Evolutionary conservation across 2,113 vertebrate species (phyloP).

Genomic region (Alexandromys fortis): DNA sequence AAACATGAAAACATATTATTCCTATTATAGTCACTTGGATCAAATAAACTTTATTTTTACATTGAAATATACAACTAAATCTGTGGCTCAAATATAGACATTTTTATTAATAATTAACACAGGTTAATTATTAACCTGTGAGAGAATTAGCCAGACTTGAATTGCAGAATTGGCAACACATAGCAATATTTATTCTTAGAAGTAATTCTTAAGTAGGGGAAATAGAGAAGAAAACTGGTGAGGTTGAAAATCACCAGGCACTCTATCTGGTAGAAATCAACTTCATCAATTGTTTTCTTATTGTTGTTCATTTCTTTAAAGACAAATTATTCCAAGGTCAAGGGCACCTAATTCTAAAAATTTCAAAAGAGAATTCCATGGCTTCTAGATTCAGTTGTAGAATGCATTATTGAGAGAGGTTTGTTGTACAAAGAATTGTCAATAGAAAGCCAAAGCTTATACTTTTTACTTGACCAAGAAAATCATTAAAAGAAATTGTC

Average conservation of each 20-base stretch:
- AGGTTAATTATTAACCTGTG: too few relatives aligned
- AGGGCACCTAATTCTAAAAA: not conserved
- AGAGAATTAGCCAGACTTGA: not conserved
- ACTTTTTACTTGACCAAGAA: not conserved
- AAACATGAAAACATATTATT: not conserved
- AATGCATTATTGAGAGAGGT: not conserved
- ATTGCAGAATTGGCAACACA: not conserved
- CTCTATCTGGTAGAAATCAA: not conserved
- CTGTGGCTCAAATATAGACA: not conserved
- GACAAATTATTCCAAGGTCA: not conserved
- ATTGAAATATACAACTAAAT: conserved; percentile 21
- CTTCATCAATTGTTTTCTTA: not conserved
- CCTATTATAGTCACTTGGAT: conserved; percentile 37
- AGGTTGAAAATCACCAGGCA: not conserved
- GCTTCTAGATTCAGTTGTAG: not conserved
- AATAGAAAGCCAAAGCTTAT: not conserved
- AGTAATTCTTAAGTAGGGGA: not conserved
- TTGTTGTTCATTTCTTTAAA: not conserved
- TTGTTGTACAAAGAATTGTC: not conserved
- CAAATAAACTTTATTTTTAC: conserved; percentile 60
- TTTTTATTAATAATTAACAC: conserved; percentile 32
- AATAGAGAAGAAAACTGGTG: not conserved
- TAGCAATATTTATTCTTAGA: not conserved
- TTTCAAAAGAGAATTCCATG: not conserved
- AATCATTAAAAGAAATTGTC: not conserved